phyloP scores from a whole-genome alignment of 1,140 invertebrate species.

The Neotoxoptera formosana region DNA sequence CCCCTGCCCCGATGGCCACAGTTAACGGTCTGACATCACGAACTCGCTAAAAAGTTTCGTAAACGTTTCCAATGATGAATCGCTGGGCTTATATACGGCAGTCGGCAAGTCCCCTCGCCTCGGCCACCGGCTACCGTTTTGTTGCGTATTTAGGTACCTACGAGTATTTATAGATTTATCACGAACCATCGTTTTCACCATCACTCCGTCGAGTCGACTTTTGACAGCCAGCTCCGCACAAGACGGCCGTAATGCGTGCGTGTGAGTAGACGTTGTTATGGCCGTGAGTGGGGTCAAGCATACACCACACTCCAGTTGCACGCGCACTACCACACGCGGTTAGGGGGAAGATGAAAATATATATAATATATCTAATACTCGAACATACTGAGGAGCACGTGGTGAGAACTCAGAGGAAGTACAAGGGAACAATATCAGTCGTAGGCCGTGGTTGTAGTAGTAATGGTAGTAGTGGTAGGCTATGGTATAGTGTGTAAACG shows the following conservation, averaged over 20 bases:
- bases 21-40: background rate
- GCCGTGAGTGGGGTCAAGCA: background rate
- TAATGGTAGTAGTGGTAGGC: background rate
- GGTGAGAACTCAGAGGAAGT: background rate
- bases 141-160: background rate
- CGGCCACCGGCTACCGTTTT: background rate
- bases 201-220: background rate
- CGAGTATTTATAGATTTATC: constrained; percentile 12
- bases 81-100: background rate
- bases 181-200: constrained; percentile 3
- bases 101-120: background rate
- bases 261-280: background rate
- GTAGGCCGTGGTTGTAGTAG: background rate
- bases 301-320: background rate
- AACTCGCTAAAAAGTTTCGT: constrained; percentile 4
- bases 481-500: background rate
- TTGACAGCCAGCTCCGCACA: background rate
- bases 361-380: background rate
- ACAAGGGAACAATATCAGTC: background rate
- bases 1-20: background rate
- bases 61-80: constrained; percentile 16
- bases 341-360: background rate
- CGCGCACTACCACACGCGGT: background rate
- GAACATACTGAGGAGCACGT: background rate
- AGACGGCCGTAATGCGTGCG: background rate